These are phyloP conservation scores for Sparus aurata DNA, from an alignment of 2,797 vertebrate species.

Conservation along the genomic window DNA sequence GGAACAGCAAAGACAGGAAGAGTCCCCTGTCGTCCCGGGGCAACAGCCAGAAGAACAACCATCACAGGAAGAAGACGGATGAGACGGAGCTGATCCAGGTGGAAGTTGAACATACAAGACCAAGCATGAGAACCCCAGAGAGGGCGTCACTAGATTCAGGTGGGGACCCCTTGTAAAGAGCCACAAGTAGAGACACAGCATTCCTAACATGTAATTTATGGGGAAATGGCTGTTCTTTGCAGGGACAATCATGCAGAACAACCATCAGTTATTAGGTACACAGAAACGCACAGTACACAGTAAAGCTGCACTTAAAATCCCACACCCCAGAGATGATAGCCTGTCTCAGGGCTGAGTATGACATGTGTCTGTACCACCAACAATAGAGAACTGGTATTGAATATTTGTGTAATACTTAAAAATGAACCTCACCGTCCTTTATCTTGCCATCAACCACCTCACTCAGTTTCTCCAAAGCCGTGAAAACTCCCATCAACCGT, in stretches of 20 bases:
- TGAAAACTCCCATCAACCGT: slow-evolving; percentile 4
- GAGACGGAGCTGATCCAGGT: slow-evolving; percentile 95
- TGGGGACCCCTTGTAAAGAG: slow-evolving; percentile 65
- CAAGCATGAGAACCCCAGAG: slow-evolving; percentile 86
- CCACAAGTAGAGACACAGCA: background rate
- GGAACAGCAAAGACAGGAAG: slow-evolving; percentile 91
- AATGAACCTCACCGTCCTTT: background rate
- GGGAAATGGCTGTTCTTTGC: background rate
- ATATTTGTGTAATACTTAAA: background rate
- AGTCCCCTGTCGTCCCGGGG: slow-evolving; percentile 84
- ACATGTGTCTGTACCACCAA: background rate
- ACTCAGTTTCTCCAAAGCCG: slow-evolving; percentile 1
- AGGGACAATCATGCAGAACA: background rate
- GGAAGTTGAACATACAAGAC: slow-evolving; percentile 89
- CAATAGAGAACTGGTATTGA: background rate
- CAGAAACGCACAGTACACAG: background rate
- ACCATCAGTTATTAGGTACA: background rate
- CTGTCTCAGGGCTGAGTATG: background rate
- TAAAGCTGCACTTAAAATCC: background rate
- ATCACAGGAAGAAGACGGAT: slow-evolving; percentile 92
- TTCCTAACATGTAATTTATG: background rate
- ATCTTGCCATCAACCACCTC: background rate
- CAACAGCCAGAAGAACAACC: slow-evolving; percentile 86
- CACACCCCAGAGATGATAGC: background rate
- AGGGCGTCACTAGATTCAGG: slow-evolving; percentile 93